Evolutionary conservation across 2,797 vertebrate genomes (phyloP).

Genomic region (Epinephelus awoara): DNA sequence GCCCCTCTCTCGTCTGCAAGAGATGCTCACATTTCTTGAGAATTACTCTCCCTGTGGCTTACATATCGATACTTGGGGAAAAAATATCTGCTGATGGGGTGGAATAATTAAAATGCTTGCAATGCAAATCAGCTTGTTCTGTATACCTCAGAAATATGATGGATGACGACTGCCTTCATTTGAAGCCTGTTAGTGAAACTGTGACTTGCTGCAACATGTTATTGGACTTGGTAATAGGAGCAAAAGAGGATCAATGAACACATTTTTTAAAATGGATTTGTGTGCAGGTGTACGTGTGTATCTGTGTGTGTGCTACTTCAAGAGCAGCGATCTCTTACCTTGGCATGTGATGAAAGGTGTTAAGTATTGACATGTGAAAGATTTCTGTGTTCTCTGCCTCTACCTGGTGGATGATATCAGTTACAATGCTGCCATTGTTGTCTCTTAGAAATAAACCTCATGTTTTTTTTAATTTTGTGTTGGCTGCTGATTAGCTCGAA

Average conservation of each 20-base stretch:
- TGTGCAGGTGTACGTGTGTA: background rate
- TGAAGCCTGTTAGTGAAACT: background rate
- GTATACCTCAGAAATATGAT: constrained; percentile 12
- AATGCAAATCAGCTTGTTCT: constrained; percentile 32
- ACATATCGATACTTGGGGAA: constrained; percentile 9
- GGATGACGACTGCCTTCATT: constrained; percentile 8
- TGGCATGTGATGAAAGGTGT: constrained; percentile 33
- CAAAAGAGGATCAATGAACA: constrained; percentile 12
- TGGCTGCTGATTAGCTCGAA: constrained; percentile 46
- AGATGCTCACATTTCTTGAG: constrained; percentile 10
- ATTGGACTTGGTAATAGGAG: constrained; percentile 19
- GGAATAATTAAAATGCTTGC: constrained; percentile 31
- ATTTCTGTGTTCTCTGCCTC: constrained; percentile 25
- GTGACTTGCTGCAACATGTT: constrained; percentile 10
- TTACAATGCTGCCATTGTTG: constrained; percentile 34
- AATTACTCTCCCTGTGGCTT: constrained; percentile 15
- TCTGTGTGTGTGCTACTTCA: background rate
- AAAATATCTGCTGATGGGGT: constrained; percentile 5
- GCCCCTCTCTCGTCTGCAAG: constrained; percentile 1
- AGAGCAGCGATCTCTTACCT: background rate
- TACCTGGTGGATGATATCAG: constrained; percentile 21
- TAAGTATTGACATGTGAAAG: constrained; percentile 10
- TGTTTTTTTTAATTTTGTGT: constrained; percentile 28
- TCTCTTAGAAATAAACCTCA: constrained; percentile 6
- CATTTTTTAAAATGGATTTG: constrained; percentile 6